Base-by-base conservation (phyloP, 2,113 vertebrate species). In the Grantiella picta region DNA sequence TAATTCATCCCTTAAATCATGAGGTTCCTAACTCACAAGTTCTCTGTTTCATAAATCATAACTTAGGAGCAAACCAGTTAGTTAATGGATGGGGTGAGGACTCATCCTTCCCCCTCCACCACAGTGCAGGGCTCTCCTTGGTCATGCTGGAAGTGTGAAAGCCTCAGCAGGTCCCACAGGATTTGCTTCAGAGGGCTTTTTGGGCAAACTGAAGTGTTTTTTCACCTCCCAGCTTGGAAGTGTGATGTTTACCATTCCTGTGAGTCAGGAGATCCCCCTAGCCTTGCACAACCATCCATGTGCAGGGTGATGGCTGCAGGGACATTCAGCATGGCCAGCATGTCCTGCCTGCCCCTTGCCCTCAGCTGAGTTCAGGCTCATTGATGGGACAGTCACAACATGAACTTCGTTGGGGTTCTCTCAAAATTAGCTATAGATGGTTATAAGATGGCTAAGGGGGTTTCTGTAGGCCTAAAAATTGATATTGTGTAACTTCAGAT, bases 181-280 rank as follows among this genome's bases (percentile, higher is more conserved):
- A 60, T 36, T 33, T 1, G 4, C 68, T 69, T 42, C 35, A 54
- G 38, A 29, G 42, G 42, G 16, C 3, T 42, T 60, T n/a, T 47
- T 17, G 23, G 63, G 22, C 45, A 54, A 69, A 38, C 17, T 21
- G 15, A 16, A 2, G 4, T 1, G 21, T 11, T 40, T 11, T 40
- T 61, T 4, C 2, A 4, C 4, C 24, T 54, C n/a, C 16, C 45
- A 42, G 24, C 7, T 21, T 2, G 27, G 42, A 33, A n/a, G 11
- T 4, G 33, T 61, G 21, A 4, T 5, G 38, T n/a, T 2, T 1
- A 1, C 4, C 8, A 4, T 20, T 29, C 66, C 10, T 8, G 6
- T 2, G 19, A n/a, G 25, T n/a, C 15, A 53, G 36, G n/a, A 45
- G 63, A 12, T 16, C 69, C 50, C 14, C 9, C 52, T 15, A 5